Conservation (phyloP, 2,888 invertebrate species). For the Myathropa florea region DNA sequence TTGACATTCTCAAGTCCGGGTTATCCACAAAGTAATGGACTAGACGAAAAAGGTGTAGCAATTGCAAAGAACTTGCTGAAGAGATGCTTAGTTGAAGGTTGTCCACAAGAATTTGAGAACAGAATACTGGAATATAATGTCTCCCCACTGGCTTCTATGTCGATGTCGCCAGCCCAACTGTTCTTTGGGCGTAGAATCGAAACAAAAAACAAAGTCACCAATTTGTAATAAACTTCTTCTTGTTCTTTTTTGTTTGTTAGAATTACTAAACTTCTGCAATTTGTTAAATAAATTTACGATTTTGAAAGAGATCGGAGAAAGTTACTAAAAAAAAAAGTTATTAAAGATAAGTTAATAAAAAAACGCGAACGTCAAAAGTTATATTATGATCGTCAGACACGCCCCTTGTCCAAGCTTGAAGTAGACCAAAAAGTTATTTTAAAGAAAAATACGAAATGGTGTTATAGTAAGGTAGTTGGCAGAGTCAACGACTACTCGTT, state of each 20-base stretch:
- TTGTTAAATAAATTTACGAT: no score
- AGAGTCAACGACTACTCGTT: constrained; percentile 5
- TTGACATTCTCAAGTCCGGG: constrained; percentile 26
- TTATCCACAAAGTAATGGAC: constrained; percentile 30
- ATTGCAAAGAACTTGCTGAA: constrained; percentile 34
- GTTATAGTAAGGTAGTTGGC: constrained; percentile 21
- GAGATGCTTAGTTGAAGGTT: constrained; percentile 4
- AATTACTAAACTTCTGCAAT: no score
- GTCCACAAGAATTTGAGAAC: background rate
- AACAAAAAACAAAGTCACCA: no score
- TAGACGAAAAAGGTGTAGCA: constrained; percentile 34
- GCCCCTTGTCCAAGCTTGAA: constrained; percentile 12
- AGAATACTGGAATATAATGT: constrained; percentile 24
- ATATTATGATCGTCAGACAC: constrained; percentile 17
- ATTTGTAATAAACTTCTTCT: no score
- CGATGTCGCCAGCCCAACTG: no score
- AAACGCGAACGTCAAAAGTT: constrained; percentile 22
- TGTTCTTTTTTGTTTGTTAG: no score
- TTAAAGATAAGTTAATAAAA: constrained; percentile 17
- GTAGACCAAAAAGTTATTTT: constrained; percentile 20
- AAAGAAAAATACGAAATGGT: constrained; percentile 19
- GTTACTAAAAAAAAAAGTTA: no score
- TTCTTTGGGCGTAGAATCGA: no score
- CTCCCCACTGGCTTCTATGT: constrained; percentile 11
- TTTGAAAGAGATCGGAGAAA: no score